Evolutionary conservation across 1,140 invertebrate species (phyloP), one percentile per base, ranked within the genome.

Genomic region (Camponotus vicinus): DNA sequence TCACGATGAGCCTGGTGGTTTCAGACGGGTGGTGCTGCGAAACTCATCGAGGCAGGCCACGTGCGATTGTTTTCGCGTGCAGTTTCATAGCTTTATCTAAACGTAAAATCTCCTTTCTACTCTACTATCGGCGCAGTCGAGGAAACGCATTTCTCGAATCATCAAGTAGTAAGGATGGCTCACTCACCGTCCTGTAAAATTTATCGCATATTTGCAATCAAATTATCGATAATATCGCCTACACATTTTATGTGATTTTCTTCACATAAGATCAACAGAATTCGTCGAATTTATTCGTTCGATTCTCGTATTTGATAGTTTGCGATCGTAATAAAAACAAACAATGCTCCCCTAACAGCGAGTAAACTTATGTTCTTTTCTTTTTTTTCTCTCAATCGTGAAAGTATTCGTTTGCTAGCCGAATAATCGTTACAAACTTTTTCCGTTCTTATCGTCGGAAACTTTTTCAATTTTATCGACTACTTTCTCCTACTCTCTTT

Each of bases 381-480:
- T 75, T 80, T 69, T 63, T 49, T 75, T 75, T 75, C 52, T 59
- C 57, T 21, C 77, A 13, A 11, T 45, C 77, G 34, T 52, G 64
- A 79, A 69, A 69, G 63, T 79, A 69, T 55, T 49, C 34, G 63
- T 69, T 18, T 52, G 34, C 34, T 34, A n/a, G 8, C n/a, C 64
- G 64, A 70, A 80, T 80, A 69, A 80, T 80, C 40, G 11, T 45
- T 55, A 55, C 61, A 79, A 37, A 3, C 34, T 79, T 79, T 79
- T 79, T 79, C 42, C 45, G 5, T 55, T 79, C 45, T 45, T n/a
- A 13, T 49, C 4, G 11, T 34, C 21, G 32, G 45, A 18, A 69
- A 69, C 21, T 79, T 69, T 79, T 79, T 69, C 34, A 8, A 37
- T 55, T 70, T 80, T 80, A 13, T 52, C 52, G 18, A 8, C 42